A percentile compares a stretch with the other conserved stretches of the same genome.
Conservation (phyloP, 2,888 invertebrate species). For the Cryptosula pallasiana region DNA sequence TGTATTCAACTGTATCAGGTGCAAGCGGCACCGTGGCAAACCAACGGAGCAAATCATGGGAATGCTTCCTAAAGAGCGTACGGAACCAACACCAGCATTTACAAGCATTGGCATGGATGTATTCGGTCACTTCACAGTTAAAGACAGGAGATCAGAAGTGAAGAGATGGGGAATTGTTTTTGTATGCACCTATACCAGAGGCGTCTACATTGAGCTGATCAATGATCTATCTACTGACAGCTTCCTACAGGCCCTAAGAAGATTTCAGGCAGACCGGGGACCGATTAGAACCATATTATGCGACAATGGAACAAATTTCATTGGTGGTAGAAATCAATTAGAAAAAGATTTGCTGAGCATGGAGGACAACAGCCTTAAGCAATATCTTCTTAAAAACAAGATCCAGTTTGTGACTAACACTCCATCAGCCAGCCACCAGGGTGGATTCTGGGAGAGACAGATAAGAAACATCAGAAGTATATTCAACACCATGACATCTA, state of each 20-base stretch:
- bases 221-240: background rate
- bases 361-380: background rate
- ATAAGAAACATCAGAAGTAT: background rate
- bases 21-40: background rate
- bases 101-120: background rate
- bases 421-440: too few relatives aligned
- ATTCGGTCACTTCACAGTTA: background rate
- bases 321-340: background rate
- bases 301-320: slow-evolving; percentile 2
- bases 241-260: background rate
- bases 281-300: background rate
- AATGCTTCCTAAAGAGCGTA: background rate
- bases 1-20: background rate
- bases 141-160: background rate
- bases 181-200: background rate
- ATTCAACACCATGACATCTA: too few relatives aligned
- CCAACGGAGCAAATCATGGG: background rate
- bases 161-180: background rate
- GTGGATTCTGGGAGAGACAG: background rate
- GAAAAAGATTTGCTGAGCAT: background rate
- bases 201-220: background rate
- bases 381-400: background rate
- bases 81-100: background rate
- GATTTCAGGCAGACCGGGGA: background rate
- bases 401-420: background rate